Base-by-base conservation (phyloP, 1,140 invertebrate genomes). In the Drosophila busckii region DNA sequence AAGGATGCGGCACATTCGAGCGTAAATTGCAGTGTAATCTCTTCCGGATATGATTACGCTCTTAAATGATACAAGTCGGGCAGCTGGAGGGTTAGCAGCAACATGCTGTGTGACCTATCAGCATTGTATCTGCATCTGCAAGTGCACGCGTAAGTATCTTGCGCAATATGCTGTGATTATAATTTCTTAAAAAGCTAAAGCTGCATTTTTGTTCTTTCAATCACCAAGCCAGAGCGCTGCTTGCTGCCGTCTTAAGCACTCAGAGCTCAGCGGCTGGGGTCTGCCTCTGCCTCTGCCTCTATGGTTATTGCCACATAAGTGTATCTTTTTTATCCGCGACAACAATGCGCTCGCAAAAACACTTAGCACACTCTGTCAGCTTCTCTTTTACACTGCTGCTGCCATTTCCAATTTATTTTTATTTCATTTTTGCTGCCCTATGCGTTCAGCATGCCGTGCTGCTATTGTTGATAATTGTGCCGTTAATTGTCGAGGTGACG, bases 131-230 rank as follows among this genome's bases (percentile, higher is more conserved):
- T 59, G 20, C 19, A 59, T 50, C 45, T 28, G 23, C 12, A 28
- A 45, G 44, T 37, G 52, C 19, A 28, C 23, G 23, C 29, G 40
- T 44, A 16, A 29, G 50, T 42, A 67, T 75, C 70, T 64, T 42
- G 44, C 42, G 65, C 61, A 76, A 80, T 80, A 78, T 80, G 70
- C 67, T 75, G 76, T 83, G 75, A 82, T 82, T 82, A 82, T 64
- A 82, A 83, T 82, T 82, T 82, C 59, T 66, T 82, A 82, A 82
- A 82, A 82, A 82, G 75, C 75, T 62, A 82, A 82, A 83, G 76
- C 75, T 75, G 75, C 75, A 82, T 63, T 82, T 82, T 82, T n/a
- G n/a, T n/a, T 61, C 38, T 80, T 80, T 82, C 64, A 82, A 82
- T 73, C 52, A 59, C 50, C 28, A 62, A 45, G 52, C 37, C 41